Percentiles rank a stretch among this genome's conserved stretches.
Conservation (phyloP, 2,888 invertebrate species). For the Apoderus coryli region DNA sequence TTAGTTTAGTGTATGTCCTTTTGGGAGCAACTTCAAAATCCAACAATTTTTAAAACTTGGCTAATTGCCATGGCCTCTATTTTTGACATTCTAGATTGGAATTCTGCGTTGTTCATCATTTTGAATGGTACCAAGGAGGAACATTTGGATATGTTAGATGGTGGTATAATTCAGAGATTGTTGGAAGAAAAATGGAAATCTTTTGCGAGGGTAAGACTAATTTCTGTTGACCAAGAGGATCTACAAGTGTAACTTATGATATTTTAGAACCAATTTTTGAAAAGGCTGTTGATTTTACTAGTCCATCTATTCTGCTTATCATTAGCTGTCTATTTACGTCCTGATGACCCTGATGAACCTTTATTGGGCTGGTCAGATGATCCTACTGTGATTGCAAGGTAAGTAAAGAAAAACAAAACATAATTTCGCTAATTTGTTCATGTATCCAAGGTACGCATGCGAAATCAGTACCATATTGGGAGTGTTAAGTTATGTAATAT, state of each 20-base stretch:
- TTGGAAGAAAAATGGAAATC: conserved; percentile 99
- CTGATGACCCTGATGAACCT: conserved; percentile 42
- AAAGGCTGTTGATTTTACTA: conserved; percentile 74
- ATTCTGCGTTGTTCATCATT: conserved; percentile 94
- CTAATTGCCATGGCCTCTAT: conserved; percentile 3
- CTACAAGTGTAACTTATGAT: not conserved
- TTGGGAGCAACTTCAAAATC: too few species aligned
- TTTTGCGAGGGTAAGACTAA: conserved; percentile 70
- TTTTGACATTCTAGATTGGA: conserved; percentile 66
- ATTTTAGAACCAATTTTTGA: conserved; percentile 77
- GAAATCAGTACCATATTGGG: conserved; percentile 78
- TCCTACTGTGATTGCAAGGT: conserved; percentile 34
- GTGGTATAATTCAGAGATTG: conserved; percentile 92
- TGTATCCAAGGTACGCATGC: conserved; percentile 45
- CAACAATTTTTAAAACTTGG: not conserved
- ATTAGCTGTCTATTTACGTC: conserved; percentile 83
- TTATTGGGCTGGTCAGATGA: conserved; percentile 41
- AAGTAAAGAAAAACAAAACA: conserved; percentile 8
- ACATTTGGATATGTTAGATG: conserved; percentile 97
- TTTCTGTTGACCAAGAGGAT: not conserved
- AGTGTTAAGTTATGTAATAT: conserved; percentile 73
- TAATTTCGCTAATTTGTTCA: not conserved
- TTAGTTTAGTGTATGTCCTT: too few species aligned
- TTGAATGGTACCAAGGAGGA: conserved; percentile 94
- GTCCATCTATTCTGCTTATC: conserved; percentile 81